Percentiles rank a stretch among this genome's conserved stretches.
Evolutionary conservation across 2,113 vertebrate genomes (phyloP).

Genomic region (Atherinomorus stipes): DNA sequence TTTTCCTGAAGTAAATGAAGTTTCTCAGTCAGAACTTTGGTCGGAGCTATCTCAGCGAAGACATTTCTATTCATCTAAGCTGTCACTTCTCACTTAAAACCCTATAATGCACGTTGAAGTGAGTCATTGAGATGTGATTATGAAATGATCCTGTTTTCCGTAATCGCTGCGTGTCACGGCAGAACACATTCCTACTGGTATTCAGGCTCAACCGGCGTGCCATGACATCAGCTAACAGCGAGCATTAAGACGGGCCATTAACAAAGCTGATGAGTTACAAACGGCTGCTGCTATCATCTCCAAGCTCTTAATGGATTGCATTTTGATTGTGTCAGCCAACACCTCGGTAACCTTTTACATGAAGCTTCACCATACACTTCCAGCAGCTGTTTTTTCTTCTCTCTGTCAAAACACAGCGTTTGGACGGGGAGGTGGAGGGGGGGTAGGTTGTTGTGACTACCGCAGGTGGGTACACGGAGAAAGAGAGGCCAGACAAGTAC

Average conservation of each 20-base stretch:
- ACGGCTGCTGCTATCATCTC: constrained; percentile 76
- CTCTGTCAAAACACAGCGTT: constrained; percentile 84
- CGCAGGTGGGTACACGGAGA: constrained; percentile 78
- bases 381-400: constrained; percentile 81
- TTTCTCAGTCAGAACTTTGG: not conserved
- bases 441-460: constrained; percentile 78
- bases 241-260: constrained; percentile 79
- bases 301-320: constrained; percentile 87
- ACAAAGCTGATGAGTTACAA: constrained; percentile 82
- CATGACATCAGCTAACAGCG: constrained; percentile 73
- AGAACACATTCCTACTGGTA: constrained; percentile 68
- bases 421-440: constrained; percentile 8
- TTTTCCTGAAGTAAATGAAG: not conserved
- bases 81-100: constrained; percentile 47
- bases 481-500: constrained; percentile 72
- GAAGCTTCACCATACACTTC: constrained; percentile 71
- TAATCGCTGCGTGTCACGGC: constrained; percentile 71
- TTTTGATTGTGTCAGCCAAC: constrained; percentile 82
- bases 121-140: constrained; percentile 60
- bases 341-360: constrained; percentile 74
- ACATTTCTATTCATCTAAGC: constrained; percentile 12
- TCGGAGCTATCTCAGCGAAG: not conserved
- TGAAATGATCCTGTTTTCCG: constrained; percentile 55
- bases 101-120: constrained; percentile 36
- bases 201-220: constrained; percentile 66